A percentile compares a stretch with the other conserved stretches of the same genome.
Evolutionary conservation across 1,140 invertebrate genomes (phyloP).

Genomic region (Odontomachus brunneus): DNA sequence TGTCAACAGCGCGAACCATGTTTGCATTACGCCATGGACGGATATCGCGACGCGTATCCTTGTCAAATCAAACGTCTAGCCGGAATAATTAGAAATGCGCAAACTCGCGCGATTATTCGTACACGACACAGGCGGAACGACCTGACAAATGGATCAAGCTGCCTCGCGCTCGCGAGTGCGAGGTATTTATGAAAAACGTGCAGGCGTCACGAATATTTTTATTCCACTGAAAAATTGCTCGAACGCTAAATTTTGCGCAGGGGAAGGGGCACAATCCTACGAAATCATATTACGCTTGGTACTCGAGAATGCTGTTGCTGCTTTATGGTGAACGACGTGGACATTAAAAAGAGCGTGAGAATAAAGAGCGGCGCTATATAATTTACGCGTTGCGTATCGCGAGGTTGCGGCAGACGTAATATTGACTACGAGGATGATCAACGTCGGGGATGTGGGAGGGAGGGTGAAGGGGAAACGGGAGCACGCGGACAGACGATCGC

Average conservation of each 20-base stretch:
- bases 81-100: not conserved
- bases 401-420: conserved; percentile 23
- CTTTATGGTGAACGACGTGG: not conserved
- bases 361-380: not conserved
- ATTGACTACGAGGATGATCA: conserved; percentile 46
- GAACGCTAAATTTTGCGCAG: not conserved
- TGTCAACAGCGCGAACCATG: not conserved
- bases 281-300: not conserved
- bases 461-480: conserved; percentile 26
- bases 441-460: conserved; percentile 33
- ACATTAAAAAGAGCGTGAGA: not conserved
- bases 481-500: conserved; percentile 80
- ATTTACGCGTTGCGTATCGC: conserved; percentile 24
- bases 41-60: not conserved
- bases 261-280: too few relatives aligned
- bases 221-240: too few relatives aligned
- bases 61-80: not conserved
- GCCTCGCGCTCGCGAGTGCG: too few relatives aligned
- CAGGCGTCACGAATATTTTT: too few relatives aligned
- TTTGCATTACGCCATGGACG: not conserved
- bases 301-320: not conserved
- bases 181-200: too few relatives aligned
- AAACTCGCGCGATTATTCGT: not conserved
- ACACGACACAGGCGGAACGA: too few relatives aligned
- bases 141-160: too few relatives aligned